These are phyloP conservation scores for Luehdorfia chinensis DNA, from an alignment of 1,140 invertebrate species.

Conservation along the genomic window DNA sequence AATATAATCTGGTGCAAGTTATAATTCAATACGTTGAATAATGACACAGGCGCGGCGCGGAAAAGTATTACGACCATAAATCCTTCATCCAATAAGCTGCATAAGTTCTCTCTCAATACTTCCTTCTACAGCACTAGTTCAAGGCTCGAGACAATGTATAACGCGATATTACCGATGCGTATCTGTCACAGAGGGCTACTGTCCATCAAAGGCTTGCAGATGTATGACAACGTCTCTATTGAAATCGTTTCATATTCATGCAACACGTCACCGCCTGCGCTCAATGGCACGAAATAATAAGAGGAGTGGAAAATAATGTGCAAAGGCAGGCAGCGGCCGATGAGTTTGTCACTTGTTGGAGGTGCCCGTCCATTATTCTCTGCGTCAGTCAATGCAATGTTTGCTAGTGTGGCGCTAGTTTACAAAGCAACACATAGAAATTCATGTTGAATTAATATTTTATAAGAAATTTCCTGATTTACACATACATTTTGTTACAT, in stretches of 20 bases:
- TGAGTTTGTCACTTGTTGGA: slow-evolving; percentile 19
- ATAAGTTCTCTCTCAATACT: slow-evolving; percentile 26
- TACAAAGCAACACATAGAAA: no score
- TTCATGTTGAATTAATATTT: slow-evolving; percentile 19
- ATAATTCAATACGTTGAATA: neutral
- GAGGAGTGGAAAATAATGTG: slow-evolving; percentile 40
- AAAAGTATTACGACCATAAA: slow-evolving; percentile 17
- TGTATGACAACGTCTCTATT: slow-evolving; percentile 69
- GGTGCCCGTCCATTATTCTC: slow-evolving; percentile 10
- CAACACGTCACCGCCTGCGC: slow-evolving; percentile 30
- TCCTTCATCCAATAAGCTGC: slow-evolving; percentile 22
- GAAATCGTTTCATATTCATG: slow-evolving; percentile 66
- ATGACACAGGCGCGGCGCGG: neutral
- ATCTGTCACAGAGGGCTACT: slow-evolving; percentile 39
- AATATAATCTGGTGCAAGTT: neutral
- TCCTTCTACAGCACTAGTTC: slow-evolving; percentile 42
- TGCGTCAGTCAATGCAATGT: slow-evolving; percentile 20
- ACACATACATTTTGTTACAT: no score
- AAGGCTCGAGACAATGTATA: slow-evolving; percentile 48
- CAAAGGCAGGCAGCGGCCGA: slow-evolving; percentile 44
- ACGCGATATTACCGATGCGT: slow-evolving; percentile 47
- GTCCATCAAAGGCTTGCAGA: slow-evolving; percentile 51
- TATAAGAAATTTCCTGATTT: slow-evolving; percentile 22
- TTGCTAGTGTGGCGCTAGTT: neutral
- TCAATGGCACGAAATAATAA: slow-evolving; percentile 56